Evolutionary conservation across 2,113 vertebrate genomes (phyloP), one percentile per base, ranked within the genome.

Genomic region (Lophochroa leadbeateri): DNA sequence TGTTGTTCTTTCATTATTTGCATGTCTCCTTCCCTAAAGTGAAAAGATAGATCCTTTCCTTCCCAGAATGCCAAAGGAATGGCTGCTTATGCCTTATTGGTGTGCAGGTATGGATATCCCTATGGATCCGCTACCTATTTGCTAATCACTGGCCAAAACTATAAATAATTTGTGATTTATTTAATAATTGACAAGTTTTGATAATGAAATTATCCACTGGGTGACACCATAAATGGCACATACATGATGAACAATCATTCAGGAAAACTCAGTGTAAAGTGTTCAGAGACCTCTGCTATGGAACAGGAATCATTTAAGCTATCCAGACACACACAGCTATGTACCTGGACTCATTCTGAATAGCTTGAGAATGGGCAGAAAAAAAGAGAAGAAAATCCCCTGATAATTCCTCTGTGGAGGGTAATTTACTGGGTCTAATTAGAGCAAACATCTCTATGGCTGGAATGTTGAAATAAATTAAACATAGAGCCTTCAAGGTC

Each of bases 401-500:
- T 50, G 88, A 83, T 75, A 90, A 94, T 71, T 94, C 79, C 88
- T 94, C 83, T 88, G 60, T 77, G 33, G 82, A 94, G 88, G 60
- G 61, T 88, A 96, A 95, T 95, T 96, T 93, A 90, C 76, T 86
- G 74, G 39, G 24, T 81, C 88, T 96, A 93, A 96, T 95, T 96
- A 96, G 85, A 95, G 68, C 85, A 96, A 97, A 95, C 88, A 96
- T 95, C 96, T 95, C 76, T 94, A 68, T 83, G 79, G 68, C 71
- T 97, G 90, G 82, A 95, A 92, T 47, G 55, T 16, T 78, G 82
- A 95, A 96, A 93, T 88, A 93, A 96, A 96, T 96, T 86, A 95
- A 94, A 94, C 83, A 81, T 63, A 93, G 96, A 97, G 60, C 93
- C 96, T 96, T 93, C 90, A 86, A 97, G 80, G 84, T 87, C 92